Evolutionary conservation across 1,140 invertebrate species (phyloP).

Genomic region (Hyposmocoma kahamanoa): DNA sequence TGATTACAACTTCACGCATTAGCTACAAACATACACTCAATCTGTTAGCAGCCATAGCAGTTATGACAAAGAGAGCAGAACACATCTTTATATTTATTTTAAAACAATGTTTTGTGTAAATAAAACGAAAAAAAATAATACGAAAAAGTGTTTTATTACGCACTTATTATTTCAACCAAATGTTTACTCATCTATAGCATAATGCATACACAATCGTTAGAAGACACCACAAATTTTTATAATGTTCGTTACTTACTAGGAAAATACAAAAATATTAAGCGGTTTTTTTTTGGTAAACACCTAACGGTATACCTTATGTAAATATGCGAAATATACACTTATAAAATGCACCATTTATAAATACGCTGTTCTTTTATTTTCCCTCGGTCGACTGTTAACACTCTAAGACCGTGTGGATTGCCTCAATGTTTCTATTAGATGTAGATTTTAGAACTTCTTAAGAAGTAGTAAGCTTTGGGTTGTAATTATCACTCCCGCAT

Average conservation of each 20-base stretch:
- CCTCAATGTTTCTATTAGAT: constrained; percentile 31
- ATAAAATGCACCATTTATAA: constrained; percentile 40
- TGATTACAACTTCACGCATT: too few species aligned
- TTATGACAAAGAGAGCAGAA: too few species aligned
- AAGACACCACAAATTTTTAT: constrained; percentile 64
- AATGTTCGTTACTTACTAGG: constrained; percentile 66
- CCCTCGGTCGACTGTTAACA: constrained; percentile 50
- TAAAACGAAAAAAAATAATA: constrained; percentile 44
- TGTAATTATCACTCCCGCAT: too few species aligned
- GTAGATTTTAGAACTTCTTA: constrained; percentile 6
- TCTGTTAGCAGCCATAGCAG: too few species aligned
- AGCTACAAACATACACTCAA: too few species aligned
- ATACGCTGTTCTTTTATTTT: constrained; percentile 18
- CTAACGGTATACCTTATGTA: constrained; percentile 45
- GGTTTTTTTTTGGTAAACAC: constrained; percentile 48
- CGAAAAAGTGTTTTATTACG: constrained; percentile 73
- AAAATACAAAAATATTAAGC: constrained; percentile 74
- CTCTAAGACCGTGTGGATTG: constrained; percentile 39
- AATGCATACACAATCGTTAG: constrained; percentile 66
- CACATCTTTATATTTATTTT: too few species aligned
- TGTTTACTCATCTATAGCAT: constrained; percentile 70
- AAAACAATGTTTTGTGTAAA: too few species aligned
- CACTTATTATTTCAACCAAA: constrained; percentile 73
- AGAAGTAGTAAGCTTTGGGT: too few species aligned
- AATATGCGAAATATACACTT: constrained; percentile 37